These are phyloP conservation scores for Mycteria americana DNA, from an alignment of 2,797 vertebrate genomes.

Conservation along the genomic window DNA sequence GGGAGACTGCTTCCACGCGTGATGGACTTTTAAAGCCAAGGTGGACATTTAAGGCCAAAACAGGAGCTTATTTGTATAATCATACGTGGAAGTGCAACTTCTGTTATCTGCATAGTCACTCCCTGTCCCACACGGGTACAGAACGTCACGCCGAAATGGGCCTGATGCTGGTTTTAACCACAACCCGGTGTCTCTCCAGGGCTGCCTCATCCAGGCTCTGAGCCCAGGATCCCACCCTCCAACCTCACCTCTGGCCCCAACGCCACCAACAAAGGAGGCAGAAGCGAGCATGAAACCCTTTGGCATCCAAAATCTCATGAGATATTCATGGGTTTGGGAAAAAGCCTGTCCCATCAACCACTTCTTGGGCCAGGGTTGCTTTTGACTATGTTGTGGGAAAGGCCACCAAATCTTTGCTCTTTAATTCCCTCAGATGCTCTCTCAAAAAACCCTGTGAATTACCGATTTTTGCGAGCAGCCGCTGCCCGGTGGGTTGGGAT, in stretches of 20 bases:
- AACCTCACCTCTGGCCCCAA: background rate
- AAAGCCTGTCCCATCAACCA: background rate
- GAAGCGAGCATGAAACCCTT: background rate
- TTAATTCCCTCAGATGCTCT: slow-evolving; percentile 52
- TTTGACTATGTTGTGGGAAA: slow-evolving; percentile 7
- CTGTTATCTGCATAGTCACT: background rate
- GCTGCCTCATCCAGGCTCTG: background rate
- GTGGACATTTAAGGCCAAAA: background rate
- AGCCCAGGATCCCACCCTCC: background rate
- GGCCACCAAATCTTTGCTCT: slow-evolving; percentile 20
- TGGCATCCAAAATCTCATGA: background rate
- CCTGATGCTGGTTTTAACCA: background rate
- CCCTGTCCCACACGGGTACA: background rate
- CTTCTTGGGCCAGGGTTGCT: background rate
- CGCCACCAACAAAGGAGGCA: background rate
- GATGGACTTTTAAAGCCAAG: background rate
- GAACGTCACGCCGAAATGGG: background rate
- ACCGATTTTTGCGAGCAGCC: slow-evolving; percentile 13
- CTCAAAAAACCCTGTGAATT: slow-evolving; percentile 45
- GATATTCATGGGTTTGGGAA: background rate
- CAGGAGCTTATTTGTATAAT: background rate
- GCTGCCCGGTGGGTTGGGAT: background rate
- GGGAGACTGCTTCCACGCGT: accelerated
- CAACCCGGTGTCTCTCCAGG: background rate
- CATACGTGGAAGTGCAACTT: background rate